Evolutionary conservation across 2,797 vertebrate species (phyloP).

Genomic region (Gadopsis marmoratus): DNA sequence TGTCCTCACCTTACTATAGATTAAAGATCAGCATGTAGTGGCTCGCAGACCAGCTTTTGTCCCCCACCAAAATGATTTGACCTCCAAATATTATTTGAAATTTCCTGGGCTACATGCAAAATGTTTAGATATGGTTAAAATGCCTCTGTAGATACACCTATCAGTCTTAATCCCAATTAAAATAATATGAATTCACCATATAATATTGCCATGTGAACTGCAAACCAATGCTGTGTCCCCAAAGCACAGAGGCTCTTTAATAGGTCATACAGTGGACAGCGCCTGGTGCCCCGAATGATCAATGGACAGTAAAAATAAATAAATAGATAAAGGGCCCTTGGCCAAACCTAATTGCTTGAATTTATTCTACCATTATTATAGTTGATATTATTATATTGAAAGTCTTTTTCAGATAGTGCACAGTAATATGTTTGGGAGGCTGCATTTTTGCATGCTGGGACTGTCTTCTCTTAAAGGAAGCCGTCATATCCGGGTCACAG

Average conservation of each 20-base stretch:
- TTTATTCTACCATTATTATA: neutral
- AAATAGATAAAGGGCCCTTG: neutral
- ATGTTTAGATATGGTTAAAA: neutral
- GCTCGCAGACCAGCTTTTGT: neutral
- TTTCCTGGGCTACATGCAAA: neutral
- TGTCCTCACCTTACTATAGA: neutral
- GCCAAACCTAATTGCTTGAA: neutral
- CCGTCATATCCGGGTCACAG: neutral
- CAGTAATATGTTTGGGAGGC: neutral
- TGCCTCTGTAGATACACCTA: neutral
- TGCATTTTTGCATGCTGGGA: slow-evolving; percentile 10
- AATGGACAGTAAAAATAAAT: neutral
- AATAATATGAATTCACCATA: neutral
- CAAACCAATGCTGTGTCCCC: neutral
- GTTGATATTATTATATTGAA: neutral
- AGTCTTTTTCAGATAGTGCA: neutral
- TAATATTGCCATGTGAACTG: neutral
- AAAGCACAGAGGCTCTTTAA: neutral
- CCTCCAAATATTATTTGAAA: neutral
- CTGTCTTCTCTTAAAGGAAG: slow-evolving; percentile 1
- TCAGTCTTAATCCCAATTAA: neutral
- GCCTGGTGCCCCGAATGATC: neutral
- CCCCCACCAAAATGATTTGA: neutral
- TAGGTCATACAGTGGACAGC: neutral
- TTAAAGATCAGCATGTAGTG: neutral